phyloP scores from a whole-genome alignment of 1,140 invertebrate genomes.

The Choristoneura fumiferana region DNA sequence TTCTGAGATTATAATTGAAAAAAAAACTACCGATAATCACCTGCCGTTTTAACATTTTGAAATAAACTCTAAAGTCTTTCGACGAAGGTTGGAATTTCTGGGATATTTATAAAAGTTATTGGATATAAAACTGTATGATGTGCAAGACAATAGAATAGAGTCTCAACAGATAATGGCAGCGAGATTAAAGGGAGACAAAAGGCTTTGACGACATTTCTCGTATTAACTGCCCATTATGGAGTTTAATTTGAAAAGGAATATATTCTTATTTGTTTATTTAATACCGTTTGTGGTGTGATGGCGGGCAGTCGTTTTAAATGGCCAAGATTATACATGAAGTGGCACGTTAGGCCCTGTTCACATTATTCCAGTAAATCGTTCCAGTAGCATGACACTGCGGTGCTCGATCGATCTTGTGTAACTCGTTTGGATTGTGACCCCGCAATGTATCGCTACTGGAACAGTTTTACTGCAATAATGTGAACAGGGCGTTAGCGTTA shows the following conservation, averaged over 20 bases:
- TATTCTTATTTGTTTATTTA: too few relatives aligned
- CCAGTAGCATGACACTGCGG: too few relatives aligned
- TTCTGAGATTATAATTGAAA: slow-evolving; percentile 42
- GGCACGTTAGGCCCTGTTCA: too few relatives aligned
- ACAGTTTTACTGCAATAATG: too few relatives aligned
- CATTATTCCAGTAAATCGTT: too few relatives aligned
- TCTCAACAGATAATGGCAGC: slow-evolving; percentile 7
- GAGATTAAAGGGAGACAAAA: slow-evolving; percentile 11
- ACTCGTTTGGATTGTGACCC: too few relatives aligned
- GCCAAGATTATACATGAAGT: too few relatives aligned
- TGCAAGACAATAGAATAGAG: slow-evolving; percentile 40
- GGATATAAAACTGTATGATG: slow-evolving; percentile 35
- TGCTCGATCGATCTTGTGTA: too few relatives aligned
- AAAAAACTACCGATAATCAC: slow-evolving; percentile 47
- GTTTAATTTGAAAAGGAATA: background rate
- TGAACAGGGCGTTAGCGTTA: too few relatives aligned
- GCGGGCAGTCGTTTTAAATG: too few relatives aligned
- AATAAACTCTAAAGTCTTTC: background rate
- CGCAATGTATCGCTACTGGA: too few relatives aligned
- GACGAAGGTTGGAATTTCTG: slow-evolving; percentile 20
- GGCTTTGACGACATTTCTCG: slow-evolving; percentile 9
- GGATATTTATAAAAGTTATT: slow-evolving; percentile 30
- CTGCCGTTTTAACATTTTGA: background rate
- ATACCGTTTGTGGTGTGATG: too few relatives aligned
- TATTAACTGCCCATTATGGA: background rate